These are phyloP conservation scores for Stylophora pistillata DNA, from an alignment of 64 coral and sea anemone genomes.

Conservation along the genomic window DNA sequence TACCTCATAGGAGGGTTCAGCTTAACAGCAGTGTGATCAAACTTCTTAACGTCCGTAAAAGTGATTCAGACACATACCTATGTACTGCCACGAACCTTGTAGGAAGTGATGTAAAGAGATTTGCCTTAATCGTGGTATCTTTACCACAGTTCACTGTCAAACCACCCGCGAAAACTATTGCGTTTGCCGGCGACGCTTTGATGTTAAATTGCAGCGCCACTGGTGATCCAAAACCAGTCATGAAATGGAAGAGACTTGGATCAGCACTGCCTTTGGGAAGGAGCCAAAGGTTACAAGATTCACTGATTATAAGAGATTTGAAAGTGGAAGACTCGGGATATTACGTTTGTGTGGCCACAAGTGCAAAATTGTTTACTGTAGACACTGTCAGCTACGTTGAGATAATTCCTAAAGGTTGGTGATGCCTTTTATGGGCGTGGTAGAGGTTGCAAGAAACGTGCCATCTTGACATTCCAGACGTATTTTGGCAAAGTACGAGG, in stretches of 20 bases:
- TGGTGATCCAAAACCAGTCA: conserved; percentile 27
- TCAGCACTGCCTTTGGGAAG: background rate
- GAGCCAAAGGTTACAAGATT: background rate
- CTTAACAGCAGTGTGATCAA: too few species aligned
- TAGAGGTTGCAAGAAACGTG: too few species aligned
- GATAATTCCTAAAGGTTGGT: too few species aligned
- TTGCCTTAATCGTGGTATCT: too few species aligned
- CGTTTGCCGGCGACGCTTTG: background rate
- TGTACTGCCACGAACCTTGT: conserved; percentile 1
- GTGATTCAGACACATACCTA: too few species aligned
- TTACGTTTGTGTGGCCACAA: conserved; percentile 22
- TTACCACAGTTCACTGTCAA: background rate
- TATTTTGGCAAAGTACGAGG: too few species aligned
- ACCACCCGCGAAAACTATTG: background rate
- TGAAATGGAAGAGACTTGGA: conserved; percentile 19
- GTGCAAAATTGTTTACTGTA: too few species aligned
- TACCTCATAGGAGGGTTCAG: too few species aligned
- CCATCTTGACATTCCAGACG: too few species aligned
- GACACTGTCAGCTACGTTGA: too few species aligned
- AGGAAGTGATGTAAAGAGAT: background rate
- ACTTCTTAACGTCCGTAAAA: too few species aligned
- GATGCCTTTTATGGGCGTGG: too few species aligned
- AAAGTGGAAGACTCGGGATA: background rate
- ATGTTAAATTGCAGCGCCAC: conserved; percentile 27
- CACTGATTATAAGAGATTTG: background rate